These are phyloP conservation scores for Chamaea fasciata DNA, from an alignment of 2,113 vertebrate species.

Conservation along the genomic window DNA sequence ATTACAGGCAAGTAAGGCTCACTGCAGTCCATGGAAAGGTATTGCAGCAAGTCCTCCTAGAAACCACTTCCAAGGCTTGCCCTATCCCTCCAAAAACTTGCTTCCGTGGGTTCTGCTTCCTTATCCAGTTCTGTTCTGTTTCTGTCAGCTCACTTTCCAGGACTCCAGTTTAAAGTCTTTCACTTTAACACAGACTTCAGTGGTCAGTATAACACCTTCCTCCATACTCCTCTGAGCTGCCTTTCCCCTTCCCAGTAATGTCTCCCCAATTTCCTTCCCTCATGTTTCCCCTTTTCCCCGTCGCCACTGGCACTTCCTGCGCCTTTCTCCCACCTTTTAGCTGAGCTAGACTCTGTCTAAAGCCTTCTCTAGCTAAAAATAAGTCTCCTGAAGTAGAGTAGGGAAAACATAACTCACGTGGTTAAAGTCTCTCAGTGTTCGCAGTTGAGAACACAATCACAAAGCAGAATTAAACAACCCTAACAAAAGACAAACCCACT, in stretches of 20 bases:
- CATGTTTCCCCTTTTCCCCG: neutral
- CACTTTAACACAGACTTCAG: neutral
- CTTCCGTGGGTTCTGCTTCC: neutral
- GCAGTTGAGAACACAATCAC: neutral
- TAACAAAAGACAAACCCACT: neutral
- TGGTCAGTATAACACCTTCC: neutral
- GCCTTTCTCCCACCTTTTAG: neutral
- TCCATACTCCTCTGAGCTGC: neutral
- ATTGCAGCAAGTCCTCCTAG: neutral
- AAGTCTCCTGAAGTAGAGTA: neutral
- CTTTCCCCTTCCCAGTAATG: neutral
- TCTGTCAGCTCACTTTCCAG: neutral
- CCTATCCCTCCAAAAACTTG: neutral
- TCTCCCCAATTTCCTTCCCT: neutral
- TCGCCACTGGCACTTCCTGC: neutral
- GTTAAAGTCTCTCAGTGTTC: neutral
- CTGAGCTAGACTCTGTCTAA: neutral
- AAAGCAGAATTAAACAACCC: neutral
- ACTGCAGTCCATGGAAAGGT: neutral
- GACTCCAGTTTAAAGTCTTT: neutral
- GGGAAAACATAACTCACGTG: neutral
- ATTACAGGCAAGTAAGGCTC: neutral
- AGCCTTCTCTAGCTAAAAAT: neutral
- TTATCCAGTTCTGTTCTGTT: neutral
- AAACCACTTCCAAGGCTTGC: neutral